Evolutionary conservation across 2,113 vertebrate species (phyloP).

Genomic region (Taurulus bubalis): DNA sequence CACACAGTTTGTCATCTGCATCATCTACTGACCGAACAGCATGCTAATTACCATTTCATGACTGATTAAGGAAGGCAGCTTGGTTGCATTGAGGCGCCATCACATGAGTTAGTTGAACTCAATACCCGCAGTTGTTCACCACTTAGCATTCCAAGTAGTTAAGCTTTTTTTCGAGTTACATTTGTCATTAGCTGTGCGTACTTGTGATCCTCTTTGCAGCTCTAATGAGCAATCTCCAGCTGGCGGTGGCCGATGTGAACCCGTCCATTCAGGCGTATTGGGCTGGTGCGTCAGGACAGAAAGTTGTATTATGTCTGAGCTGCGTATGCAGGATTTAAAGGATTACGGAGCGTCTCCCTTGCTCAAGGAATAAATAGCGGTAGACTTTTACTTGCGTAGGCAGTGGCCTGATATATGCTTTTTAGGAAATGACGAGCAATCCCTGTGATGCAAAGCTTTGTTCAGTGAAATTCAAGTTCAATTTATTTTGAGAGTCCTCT

Average conservation of each 20-base stretch:
- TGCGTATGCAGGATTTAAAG: constrained; percentile 61
- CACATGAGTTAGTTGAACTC: not conserved
- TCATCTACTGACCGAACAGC: too few relatives aligned
- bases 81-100: not conserved
- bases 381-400: constrained; percentile 70
- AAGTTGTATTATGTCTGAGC: not conserved
- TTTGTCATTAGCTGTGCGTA: too few relatives aligned
- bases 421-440: constrained; percentile 20
- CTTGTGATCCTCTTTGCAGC: too few relatives aligned
- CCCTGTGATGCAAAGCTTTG: constrained; percentile 34
- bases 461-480: too few relatives aligned
- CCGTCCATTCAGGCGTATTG: not conserved
- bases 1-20: too few relatives aligned
- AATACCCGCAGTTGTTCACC: too few relatives aligned
- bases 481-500: constrained; percentile 25
- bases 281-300: not conserved
- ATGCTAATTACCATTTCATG: too few relatives aligned
- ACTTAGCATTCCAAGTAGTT: too few relatives aligned
- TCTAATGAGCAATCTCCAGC: not conserved
- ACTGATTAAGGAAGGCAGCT: too few relatives aligned
- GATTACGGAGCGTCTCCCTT: constrained; percentile 54
- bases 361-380: constrained; percentile 58
- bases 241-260: not conserved
- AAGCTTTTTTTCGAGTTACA: too few relatives aligned
- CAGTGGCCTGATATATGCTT: constrained; percentile 49